These are phyloP conservation scores for Nibea albiflora DNA, from an alignment of 2,113 vertebrate species.

Conservation along the genomic window DNA sequence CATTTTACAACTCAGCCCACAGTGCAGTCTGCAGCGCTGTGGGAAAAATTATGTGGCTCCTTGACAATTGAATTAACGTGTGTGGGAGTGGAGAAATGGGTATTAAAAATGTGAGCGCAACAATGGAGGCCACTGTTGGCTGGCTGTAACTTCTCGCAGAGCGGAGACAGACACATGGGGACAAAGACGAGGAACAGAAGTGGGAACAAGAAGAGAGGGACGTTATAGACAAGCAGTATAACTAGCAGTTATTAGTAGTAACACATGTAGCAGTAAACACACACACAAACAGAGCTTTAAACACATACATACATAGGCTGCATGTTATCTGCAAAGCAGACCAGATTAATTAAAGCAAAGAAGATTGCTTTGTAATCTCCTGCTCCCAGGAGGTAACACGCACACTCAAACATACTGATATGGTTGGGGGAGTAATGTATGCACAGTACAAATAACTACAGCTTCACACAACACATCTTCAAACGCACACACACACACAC, in stretches of 20 bases:
- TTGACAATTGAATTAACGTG: slow-evolving; percentile 68
- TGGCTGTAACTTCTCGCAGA: slow-evolving; percentile 18
- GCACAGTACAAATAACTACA: slow-evolving; percentile 16
- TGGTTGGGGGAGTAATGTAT: slow-evolving; percentile 22
- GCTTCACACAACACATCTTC: slow-evolving; percentile 18
- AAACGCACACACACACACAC: slow-evolving; percentile 29
- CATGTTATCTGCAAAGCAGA: slow-evolving; percentile 26
- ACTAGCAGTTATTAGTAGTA: background rate
- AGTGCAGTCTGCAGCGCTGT: slow-evolving; percentile 48
- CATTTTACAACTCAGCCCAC: slow-evolving; percentile 52
- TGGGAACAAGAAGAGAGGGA: background rate
- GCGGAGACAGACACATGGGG: slow-evolving; percentile 13
- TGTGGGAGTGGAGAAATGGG: slow-evolving; percentile 58
- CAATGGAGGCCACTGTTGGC: slow-evolving; percentile 59
- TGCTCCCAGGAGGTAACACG: slow-evolving; percentile 23
- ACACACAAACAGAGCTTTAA: slow-evolving; percentile 12
- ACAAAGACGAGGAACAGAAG: slow-evolving; percentile 4
- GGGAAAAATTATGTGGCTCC: slow-evolving; percentile 40
- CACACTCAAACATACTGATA: slow-evolving; percentile 8
- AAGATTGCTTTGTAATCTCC: slow-evolving; percentile 50
- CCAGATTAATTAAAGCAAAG: slow-evolving; percentile 51
- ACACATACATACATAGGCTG: slow-evolving; percentile 23
- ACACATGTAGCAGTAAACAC: background rate
- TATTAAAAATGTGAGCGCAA: slow-evolving; percentile 61
- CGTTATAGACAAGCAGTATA: background rate